Conservation (phyloP, 2,113 vertebrate genomes). For the Xyliphius kryptos region DNA sequence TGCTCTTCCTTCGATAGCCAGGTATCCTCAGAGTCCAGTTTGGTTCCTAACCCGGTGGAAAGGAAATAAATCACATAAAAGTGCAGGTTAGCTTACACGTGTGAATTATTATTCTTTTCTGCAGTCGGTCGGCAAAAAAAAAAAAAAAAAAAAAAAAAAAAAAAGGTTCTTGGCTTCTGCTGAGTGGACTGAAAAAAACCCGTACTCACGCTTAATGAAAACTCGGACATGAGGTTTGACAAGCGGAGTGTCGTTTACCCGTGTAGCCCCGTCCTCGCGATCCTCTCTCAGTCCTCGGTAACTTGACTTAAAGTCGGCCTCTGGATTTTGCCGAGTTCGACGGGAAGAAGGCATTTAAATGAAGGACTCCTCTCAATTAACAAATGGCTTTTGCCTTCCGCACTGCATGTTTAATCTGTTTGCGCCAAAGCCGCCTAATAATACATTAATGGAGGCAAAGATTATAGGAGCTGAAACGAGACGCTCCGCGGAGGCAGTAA, state of each 20-base stretch:
- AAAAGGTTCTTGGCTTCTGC: constrained; percentile 48
- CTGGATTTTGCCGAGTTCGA: too few relatives aligned
- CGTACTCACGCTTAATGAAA: constrained; percentile 50
- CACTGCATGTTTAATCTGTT: constrained; percentile 57
- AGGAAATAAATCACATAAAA: constrained; percentile 48
- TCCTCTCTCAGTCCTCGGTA: too few relatives aligned
- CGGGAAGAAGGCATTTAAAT: constrained; percentile 43
- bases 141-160: constrained; percentile 45
- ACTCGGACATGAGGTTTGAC: neutral
- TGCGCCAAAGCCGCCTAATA: constrained; percentile 58
- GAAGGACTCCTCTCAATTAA: constrained; percentile 59
- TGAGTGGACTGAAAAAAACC: constrained; percentile 63
- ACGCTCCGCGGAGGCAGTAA: constrained; percentile 52
- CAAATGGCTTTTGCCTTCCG: constrained; percentile 57
- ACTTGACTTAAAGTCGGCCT: too few relatives aligned
- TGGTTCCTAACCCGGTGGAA: constrained; percentile 37
- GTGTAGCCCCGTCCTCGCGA: too few relatives aligned
- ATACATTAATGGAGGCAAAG: constrained; percentile 50
- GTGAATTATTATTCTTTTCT: constrained; percentile 44
- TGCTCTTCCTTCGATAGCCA: constrained; percentile 26
- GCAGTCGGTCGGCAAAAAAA: constrained; percentile 50
- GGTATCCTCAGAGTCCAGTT: constrained; percentile 67
- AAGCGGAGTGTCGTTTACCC: constrained; percentile 20
- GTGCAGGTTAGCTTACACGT: constrained; percentile 19
- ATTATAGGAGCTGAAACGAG: constrained; percentile 51